phyloP scores from a whole-genome alignment of 2,888 invertebrate species.

The Melanostoma mellinum region DNA sequence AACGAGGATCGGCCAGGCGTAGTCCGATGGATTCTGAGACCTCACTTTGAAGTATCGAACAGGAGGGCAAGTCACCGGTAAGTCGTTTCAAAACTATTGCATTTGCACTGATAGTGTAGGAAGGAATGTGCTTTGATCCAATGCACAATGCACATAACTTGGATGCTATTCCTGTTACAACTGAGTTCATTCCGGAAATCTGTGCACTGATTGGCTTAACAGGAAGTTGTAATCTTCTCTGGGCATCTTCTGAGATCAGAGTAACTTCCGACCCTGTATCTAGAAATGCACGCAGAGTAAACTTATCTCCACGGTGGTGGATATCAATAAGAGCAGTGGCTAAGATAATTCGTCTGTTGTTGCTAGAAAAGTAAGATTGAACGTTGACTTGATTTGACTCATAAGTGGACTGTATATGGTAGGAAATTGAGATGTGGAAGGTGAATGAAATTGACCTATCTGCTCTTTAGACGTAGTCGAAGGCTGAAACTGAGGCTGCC shows the following conservation, averaged over 20 bases:
- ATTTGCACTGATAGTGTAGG: constrained; percentile 1
- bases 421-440: no score
- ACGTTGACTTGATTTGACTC: not conserved
- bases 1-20: constrained; percentile 22
- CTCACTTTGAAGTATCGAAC: not conserved
- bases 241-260: constrained; percentile 19
- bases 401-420: constrained; percentile 19
- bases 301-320: not conserved
- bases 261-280: constrained; percentile 8
- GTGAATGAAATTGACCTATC: no score
- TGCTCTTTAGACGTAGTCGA: no score
- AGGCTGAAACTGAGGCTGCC: no score
- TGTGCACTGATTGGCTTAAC: constrained; percentile 20
- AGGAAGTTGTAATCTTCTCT: constrained; percentile 4
- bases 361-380: constrained; percentile 16
- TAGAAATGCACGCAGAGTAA: constrained; percentile 13
- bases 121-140: constrained; percentile 1
- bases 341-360: constrained; percentile 4
- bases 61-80: constrained; percentile 7
- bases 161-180: not conserved
- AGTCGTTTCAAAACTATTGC: constrained; percentile 21
- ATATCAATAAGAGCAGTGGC: constrained; percentile 5
- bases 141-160: constrained; percentile 4
- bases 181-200: constrained; percentile 12
- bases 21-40: constrained; percentile 2